Evolutionary conservation across 2,113 vertebrate species (phyloP), one percentile per base, ranked within the genome.

Genomic region (Camelus bactrianus): DNA sequence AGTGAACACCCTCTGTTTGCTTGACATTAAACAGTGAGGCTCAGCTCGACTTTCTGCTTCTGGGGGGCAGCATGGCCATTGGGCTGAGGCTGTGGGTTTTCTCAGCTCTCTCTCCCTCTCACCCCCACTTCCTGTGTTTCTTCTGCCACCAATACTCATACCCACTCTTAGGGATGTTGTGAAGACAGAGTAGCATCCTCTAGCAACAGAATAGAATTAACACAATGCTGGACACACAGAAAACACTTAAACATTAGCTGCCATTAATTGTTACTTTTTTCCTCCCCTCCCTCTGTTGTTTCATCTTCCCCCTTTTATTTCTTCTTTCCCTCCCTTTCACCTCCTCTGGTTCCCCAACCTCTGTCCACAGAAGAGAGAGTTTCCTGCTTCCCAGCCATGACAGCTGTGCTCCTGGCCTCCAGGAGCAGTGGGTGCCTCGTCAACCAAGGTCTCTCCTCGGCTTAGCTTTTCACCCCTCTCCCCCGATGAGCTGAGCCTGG

Each of bases 1-100:
- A 15, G 87, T 30, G 58, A 80, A 69, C 6, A 8, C 92, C 87
- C 85, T 96, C 86, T 96, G 87, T 95, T 94, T n/a, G 73, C 35
- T 93, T 91, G 95, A 67, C 86, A 8, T 54, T 2, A 42, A 64
- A 65, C 62, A 88, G 3, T 6, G 69, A 52, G 20, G 30, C 73
- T 38, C 62, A 15, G 76, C 84, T 70, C 2, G 0, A 42, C 35
- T 46, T 19, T 5, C 14, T 19, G 60, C 65, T 77, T 32, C 75
- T 67, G 2, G 8, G 32, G 48, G 75, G 5, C 10, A 14, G 50
- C 3, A 0, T 1, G 0, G 69, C 65, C 75, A 0, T 2, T 0
- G 32, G 46, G 65, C 32, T 0, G 2, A 1, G 50, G 79, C 84
- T 22, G 19, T 0, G 5, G 38, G 17, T n/a, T 54, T 52, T 11